phyloP scores from a whole-genome alignment of 2,113 vertebrate genomes.

The Acrocephalus arundinaceus region DNA sequence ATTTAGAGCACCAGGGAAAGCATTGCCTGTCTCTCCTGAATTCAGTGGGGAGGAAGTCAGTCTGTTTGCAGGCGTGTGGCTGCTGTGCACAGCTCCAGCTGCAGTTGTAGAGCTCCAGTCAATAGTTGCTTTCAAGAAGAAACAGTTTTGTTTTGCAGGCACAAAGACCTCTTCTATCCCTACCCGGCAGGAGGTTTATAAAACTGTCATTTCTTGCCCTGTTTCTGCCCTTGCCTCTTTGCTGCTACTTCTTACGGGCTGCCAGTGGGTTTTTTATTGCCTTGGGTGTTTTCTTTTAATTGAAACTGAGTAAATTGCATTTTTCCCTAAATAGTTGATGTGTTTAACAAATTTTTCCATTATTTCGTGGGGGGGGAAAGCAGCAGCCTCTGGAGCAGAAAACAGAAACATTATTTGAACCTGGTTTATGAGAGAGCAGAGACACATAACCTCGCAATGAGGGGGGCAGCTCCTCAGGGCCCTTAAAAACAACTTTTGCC shows the following conservation, averaged over 20 bases:
- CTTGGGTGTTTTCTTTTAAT: not conserved
- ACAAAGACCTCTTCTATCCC: slow-evolving; percentile 11
- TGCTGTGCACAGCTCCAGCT: not conserved
- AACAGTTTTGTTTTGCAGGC: not conserved
- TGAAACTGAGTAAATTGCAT: not conserved
- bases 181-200: not conserved
- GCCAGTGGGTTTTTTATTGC: not conserved
- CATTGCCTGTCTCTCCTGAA: not conserved
- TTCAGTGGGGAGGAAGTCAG: not conserved
- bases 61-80: not conserved
- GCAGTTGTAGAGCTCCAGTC: not conserved
- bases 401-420: not conserved
- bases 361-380: not conserved
- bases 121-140: not conserved
- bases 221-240: slow-evolving; percentile 3
- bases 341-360: not conserved
- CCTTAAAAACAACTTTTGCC: not conserved
- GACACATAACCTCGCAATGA: accelerated
- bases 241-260: not conserved
- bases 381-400: not conserved
- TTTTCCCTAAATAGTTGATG: not conserved
- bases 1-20: not conserved
- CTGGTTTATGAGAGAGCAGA: not conserved
- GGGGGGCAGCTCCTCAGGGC: not conserved
- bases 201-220: slow-evolving; percentile 30